phyloP scores from a whole-genome alignment of 64 coral and sea anemone genomes.

The Pachyseris speciosa region DNA sequence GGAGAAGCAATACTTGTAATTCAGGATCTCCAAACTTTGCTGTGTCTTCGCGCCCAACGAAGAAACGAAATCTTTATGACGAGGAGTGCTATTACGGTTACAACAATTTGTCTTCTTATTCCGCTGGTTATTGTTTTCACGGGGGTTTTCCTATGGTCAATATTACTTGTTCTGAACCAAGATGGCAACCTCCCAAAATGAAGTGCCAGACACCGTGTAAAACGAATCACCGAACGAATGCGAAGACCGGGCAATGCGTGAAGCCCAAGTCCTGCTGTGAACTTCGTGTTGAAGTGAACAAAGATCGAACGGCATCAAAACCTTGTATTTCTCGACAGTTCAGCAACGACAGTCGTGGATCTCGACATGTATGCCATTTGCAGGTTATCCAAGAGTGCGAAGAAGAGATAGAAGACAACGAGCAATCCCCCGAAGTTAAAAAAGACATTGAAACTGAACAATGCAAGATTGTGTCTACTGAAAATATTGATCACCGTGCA shows the following conservation, averaged over 20 bases:
- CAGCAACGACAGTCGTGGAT: not conserved
- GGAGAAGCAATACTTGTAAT: not conserved
- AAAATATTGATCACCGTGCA: not conserved
- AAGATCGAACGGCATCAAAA: not conserved
- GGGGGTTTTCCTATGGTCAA: conserved; percentile 33
- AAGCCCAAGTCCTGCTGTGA: not conserved
- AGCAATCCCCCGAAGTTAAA: not conserved
- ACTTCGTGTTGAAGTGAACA: conserved; percentile 3
- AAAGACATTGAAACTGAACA: not conserved
- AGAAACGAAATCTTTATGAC: not conserved
- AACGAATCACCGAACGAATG: no score
- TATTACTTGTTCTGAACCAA: conserved; percentile 1
- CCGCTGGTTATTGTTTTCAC: conserved; percentile 33
- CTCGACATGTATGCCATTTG: not conserved
- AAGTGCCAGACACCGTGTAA: not conserved
- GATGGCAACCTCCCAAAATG: conserved; percentile 13
- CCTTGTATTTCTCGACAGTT: not conserved
- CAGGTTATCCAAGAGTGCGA: conserved; percentile 34
- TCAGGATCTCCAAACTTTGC: not conserved
- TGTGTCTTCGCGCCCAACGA: not conserved
- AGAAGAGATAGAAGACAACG: conserved; percentile 2
- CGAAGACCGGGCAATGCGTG: not conserved
- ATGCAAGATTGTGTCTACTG: not conserved
- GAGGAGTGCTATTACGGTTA: conserved; percentile 4
- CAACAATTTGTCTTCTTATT: not conserved